These are phyloP conservation scores for Pseudomyrmex gracilis DNA, from an alignment of 1,140 invertebrate genomes.

Conservation along the genomic window DNA sequence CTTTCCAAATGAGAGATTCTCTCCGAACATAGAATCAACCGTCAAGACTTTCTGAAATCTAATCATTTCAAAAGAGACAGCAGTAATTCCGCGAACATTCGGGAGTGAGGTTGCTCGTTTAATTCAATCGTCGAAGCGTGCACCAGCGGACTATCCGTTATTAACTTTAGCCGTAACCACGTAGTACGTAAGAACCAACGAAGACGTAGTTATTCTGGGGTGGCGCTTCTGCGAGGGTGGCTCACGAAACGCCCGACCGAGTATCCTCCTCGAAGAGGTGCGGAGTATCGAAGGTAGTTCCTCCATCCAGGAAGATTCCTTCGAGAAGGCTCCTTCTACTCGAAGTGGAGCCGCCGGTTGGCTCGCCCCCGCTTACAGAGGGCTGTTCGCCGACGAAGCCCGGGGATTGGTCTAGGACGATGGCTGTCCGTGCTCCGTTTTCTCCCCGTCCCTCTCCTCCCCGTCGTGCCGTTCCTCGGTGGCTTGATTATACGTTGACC, in stretches of 20 bases:
- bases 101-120: conserved; percentile 55
- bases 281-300: conserved; percentile 64
- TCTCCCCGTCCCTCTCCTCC: conserved; percentile 31
- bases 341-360: conserved; percentile 69
- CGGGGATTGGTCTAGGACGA: conserved; percentile 74
- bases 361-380: conserved; percentile 67
- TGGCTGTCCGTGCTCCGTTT: conserved; percentile 62
- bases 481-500: conserved; percentile 86
- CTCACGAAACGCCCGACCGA: conserved; percentile 11
- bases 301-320: conserved; percentile 61
- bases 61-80: conserved; percentile 52
- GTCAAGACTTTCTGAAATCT: conserved; percentile 41
- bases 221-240: conserved; percentile 11
- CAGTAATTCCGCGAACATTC: not conserved
- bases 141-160: conserved; percentile 65
- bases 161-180: conserved; percentile 70
- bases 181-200: conserved; percentile 48
- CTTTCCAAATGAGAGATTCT: conserved; percentile 14
- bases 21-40: conserved; percentile 30
- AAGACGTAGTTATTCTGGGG: conserved; percentile 19
- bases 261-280: conserved; percentile 44
- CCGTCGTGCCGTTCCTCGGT: conserved; percentile 59
- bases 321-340: conserved; percentile 67
- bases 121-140: conserved; percentile 72
- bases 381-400: conserved; percentile 68